Conservation (phyloP, 2,888 invertebrate genomes). For the Folsomia candida region DNA sequence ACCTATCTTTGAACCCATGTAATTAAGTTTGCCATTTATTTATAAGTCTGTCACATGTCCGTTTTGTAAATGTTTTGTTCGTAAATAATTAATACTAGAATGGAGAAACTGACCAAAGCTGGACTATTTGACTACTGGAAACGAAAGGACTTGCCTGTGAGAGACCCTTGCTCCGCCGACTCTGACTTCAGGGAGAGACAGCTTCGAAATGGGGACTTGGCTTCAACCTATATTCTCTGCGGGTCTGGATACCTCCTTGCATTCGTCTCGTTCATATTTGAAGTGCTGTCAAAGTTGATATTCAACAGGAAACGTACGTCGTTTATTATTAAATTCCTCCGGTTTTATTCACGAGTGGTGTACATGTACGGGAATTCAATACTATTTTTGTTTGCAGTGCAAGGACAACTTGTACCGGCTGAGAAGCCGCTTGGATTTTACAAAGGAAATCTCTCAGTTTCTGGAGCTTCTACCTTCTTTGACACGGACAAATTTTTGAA, state of each 20-base stretch:
- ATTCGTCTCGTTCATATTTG: constrained; percentile 64
- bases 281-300: constrained; percentile 56
- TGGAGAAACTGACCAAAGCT: constrained; percentile 63
- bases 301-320: constrained; percentile 44
- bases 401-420: constrained; percentile 47
- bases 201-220: constrained; percentile 70
- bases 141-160: constrained; percentile 65
- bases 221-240: constrained; percentile 77
- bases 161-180: constrained; percentile 77
- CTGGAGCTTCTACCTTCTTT: constrained; percentile 49
- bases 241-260: constrained; percentile 67
- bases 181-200: constrained; percentile 76
- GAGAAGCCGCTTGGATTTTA: constrained; percentile 48
- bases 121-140: constrained; percentile 71
- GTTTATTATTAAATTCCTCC: not conserved
- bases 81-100: constrained; percentile 24
- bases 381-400: constrained; percentile 29
- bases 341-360: not conserved
- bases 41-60: not conserved
- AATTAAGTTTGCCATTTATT: no score
- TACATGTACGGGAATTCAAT: not conserved
- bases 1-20: constrained; percentile 68
- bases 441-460: constrained; percentile 50
- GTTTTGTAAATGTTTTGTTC: constrained; percentile 3
- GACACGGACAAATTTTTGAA: constrained; percentile 51